Conservation (phyloP, 2,888 invertebrate genomes). For the Macaria liturata region DNA sequence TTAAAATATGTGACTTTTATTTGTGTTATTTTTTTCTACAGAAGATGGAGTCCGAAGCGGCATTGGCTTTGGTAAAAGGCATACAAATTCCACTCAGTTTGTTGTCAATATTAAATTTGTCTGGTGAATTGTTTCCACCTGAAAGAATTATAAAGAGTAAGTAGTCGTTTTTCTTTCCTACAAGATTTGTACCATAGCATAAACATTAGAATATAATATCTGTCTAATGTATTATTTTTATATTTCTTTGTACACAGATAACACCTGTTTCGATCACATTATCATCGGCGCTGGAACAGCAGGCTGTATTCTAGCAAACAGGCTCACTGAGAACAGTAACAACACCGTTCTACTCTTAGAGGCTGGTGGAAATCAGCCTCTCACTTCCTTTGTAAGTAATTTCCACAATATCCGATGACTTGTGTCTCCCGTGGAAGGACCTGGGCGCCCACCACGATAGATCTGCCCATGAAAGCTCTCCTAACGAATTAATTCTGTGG, state of each 20-base stretch:
- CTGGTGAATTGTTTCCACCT: constrained; percentile 25
- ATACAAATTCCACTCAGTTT: constrained; percentile 24
- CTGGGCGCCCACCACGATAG: too few species aligned
- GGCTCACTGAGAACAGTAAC: constrained; percentile 37
- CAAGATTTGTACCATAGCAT: too few species aligned
- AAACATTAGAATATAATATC: too few species aligned
- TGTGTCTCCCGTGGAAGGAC: background rate
- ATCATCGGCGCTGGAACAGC: constrained; percentile 47
- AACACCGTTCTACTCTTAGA: constrained; percentile 41
- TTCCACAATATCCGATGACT: background rate
- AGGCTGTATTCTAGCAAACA: constrained; percentile 42
- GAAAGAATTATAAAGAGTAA: constrained; percentile 22
- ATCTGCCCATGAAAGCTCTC: too few species aligned
- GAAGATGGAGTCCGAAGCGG: constrained; percentile 17
- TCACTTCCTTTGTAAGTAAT: constrained; percentile 42
- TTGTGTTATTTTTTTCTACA: too few species aligned
- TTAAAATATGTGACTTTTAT: too few species aligned
- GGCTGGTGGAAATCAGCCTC: constrained; percentile 45
- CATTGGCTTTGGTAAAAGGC: constrained; percentile 20
- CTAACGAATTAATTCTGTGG: too few species aligned
- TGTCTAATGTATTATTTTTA: too few species aligned
- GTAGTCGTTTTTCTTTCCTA: background rate
- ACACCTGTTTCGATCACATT: constrained; percentile 38
- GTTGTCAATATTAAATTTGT: constrained; percentile 17
- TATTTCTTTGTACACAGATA: constrained; percentile 26